Percentiles rank a stretch among this genome's conserved stretches.
Conservation (phyloP, 2,797 vertebrate genomes). For the Enteromius argenteus region DNA sequence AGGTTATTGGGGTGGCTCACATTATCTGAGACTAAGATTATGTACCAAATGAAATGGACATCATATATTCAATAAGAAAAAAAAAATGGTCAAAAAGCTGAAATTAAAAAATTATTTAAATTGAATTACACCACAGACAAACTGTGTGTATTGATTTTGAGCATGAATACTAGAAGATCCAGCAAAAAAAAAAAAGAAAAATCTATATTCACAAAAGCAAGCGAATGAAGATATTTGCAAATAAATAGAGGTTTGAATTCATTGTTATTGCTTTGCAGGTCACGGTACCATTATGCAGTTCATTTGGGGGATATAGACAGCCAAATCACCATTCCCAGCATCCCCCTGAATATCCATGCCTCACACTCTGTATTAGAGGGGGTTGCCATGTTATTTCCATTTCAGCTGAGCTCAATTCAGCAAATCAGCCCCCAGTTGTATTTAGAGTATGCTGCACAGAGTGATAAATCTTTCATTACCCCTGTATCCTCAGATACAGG, state of each 20-base stretch:
- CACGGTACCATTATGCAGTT: conserved; percentile 84
- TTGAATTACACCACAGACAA: conserved; percentile 50
- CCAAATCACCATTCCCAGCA: conserved; percentile 76
- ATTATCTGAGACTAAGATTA: conserved; percentile 12
- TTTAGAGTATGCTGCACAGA: conserved; percentile 84
- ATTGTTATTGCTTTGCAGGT: conserved; percentile 84
- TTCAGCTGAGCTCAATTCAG: conserved; percentile 80
- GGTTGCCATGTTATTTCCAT: conserved; percentile 70
- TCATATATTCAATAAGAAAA: conserved; percentile 26
- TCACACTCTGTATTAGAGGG: conserved; percentile 70
- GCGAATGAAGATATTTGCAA: conserved; percentile 78
- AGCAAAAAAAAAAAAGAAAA: conserved; percentile 32
- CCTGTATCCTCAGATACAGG: conserved; percentile 82
- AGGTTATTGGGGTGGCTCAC: conserved; percentile 6
- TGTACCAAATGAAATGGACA: not conserved
- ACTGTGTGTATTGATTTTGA: conserved; percentile 40
- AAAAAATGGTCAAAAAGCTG: conserved; percentile 10
- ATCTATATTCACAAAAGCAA: conserved; percentile 66
- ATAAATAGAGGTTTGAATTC: conserved; percentile 73
- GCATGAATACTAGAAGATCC: conserved; percentile 15
- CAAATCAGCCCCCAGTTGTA: conserved; percentile 85
- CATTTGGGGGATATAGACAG: conserved; percentile 82
- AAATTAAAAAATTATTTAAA: conserved; percentile 22
- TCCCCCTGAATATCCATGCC: conserved; percentile 78
- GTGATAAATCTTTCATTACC: conserved; percentile 90